These are phyloP conservation scores for Tryphoninae sp. DNA, from an alignment of 2,888 invertebrate species.

Conservation along the genomic window DNA sequence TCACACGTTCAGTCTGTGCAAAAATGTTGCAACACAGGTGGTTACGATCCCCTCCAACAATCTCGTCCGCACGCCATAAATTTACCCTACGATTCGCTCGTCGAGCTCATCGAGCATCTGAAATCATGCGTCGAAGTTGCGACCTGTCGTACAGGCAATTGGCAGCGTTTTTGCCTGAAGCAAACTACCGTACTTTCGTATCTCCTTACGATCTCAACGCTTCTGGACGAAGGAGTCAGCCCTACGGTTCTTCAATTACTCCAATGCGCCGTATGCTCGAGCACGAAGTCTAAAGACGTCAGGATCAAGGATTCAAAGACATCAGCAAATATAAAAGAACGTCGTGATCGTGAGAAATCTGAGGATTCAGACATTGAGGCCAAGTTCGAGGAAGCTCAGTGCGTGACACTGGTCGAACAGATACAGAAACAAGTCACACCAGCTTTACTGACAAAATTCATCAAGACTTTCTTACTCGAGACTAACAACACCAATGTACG, in stretches of 20 bases:
- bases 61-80: slow-evolving; percentile 82
- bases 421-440: slow-evolving; percentile 85
- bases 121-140: slow-evolving; percentile 97
- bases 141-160: slow-evolving; percentile 94
- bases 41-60: slow-evolving; percentile 81
- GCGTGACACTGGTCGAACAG: slow-evolving; percentile 86
- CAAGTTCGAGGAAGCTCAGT: slow-evolving; percentile 86
- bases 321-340: slow-evolving; percentile 77
- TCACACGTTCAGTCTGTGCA: slow-evolving; percentile 88
- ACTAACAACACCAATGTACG: slow-evolving; percentile 96
- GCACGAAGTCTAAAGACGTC: slow-evolving; percentile 75
- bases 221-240: slow-evolving; percentile 95
- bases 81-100: slow-evolving; percentile 94
- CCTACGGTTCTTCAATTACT: slow-evolving; percentile 94
- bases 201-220: slow-evolving; percentile 89
- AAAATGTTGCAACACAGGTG: slow-evolving; percentile 83
- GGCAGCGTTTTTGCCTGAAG: slow-evolving; percentile 93
- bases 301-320: slow-evolving; percentile 76
- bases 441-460: slow-evolving; percentile 85
- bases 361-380: slow-evolving; percentile 86
- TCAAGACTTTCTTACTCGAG: slow-evolving; percentile 95
- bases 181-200: slow-evolving; percentile 91
- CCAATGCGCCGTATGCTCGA: slow-evolving; percentile 92
- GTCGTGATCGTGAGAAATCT: slow-evolving; percentile 86
- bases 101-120: slow-evolving; percentile 96